Conservation (phyloP, 2,113 vertebrate species). For the Cynopterus brachyotis region DNA sequence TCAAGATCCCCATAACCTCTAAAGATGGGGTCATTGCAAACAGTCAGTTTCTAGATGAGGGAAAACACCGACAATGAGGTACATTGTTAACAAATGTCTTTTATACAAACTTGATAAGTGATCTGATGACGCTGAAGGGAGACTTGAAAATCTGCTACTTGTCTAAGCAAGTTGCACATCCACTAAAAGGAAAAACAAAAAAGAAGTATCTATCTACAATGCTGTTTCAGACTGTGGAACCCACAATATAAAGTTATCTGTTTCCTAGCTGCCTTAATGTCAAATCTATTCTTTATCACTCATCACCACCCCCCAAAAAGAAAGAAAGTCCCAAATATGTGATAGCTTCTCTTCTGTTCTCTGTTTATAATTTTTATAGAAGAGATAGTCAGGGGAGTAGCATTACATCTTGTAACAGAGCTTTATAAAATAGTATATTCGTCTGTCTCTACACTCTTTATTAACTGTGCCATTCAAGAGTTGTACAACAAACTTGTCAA, state of each 20-base stretch:
- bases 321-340: not conserved
- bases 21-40: slow-evolving; percentile 29
- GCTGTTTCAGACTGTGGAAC: slow-evolving; percentile 35
- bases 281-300: not conserved
- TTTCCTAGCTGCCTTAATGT: not conserved
- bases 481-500: not conserved
- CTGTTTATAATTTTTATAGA: not conserved
- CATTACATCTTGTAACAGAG: not conserved
- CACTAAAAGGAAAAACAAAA: not conserved
- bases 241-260: not conserved
- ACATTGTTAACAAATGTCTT: slow-evolving; percentile 67
- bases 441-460: not conserved
- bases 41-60: slow-evolving; percentile 11
- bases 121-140: slow-evolving; percentile 57
- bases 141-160: slow-evolving; percentile 54
- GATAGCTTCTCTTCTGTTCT: not conserved
- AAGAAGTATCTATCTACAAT: not conserved
- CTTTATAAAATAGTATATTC: not conserved
- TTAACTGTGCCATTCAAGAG: not conserved
- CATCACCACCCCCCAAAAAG: not conserved
- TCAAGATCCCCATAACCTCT: slow-evolving; percentile 52
- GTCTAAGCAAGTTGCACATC: slow-evolving; percentile 31
- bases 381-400: not conserved
- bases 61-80: slow-evolving; percentile 48
- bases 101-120: slow-evolving; percentile 65